Evolutionary conservation across 2,113 vertebrate genomes (phyloP), one percentile per base, ranked within the genome.

Genomic region (Daboia siamensis): DNA sequence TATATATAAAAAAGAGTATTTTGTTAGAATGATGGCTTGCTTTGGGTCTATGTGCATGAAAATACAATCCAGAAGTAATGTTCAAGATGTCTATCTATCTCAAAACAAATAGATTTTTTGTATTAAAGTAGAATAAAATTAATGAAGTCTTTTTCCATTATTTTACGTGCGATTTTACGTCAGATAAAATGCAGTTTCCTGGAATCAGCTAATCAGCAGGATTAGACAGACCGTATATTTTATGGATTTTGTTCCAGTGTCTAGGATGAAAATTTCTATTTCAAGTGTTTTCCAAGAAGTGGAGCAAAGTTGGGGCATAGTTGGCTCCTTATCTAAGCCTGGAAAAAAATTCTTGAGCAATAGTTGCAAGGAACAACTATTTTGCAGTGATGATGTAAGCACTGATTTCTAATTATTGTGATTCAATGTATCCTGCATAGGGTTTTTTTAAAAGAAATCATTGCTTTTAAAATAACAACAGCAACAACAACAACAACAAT

Each of bases 51-150:
- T 33, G 23, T 57, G 56, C 1, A 6, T 95, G 54, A 96, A 96
- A 95, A 91, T 9, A 95, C 17, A 93, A 64, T 21, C 48, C 86
- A 85, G 13, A 52, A 24, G 48, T 90, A 74, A 91, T 69, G 85
- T 94, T 95, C 94, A 26, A 90, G 88, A 91, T 54, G 26, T 61
- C 84, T 95, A 88, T 54, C 93, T 95, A 69, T 55, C 7, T 0
- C 24, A 93, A 74, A 96, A 90, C 33, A 92, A 90, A 20, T 0
- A 91, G n/a, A 9, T 52, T 89, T 90, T 48, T 39, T 86, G 94
- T 93, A 93, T 1, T 44, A 85, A 80, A 44, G 0, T 2, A 52
- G 29, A 64, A 86, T 55, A 86, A 93, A 93, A 24, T 33, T 80
- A 89, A 52, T 91, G 56, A 0, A 87, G 20, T 21, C 48, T 90